These are phyloP conservation scores for Abscondita cerata DNA, from an alignment of 2,888 invertebrate species.

Conservation along the genomic window DNA sequence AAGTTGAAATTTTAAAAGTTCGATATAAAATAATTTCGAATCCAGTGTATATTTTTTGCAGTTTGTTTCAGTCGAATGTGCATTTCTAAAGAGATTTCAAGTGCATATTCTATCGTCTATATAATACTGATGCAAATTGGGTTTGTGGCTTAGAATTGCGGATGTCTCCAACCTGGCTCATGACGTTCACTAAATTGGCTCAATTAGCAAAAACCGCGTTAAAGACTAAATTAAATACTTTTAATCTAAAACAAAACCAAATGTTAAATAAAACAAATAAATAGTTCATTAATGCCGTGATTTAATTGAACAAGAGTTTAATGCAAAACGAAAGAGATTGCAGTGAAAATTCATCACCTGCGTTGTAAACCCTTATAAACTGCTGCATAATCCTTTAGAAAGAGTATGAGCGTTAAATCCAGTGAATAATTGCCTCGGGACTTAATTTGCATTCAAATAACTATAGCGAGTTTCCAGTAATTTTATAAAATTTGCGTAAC, in stretches of 20 bases:
- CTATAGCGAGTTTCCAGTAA: constrained; percentile 38
- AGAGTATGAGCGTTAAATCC: constrained; percentile 46
- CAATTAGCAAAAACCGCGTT: constrained; percentile 32
- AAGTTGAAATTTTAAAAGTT: constrained; percentile 3
- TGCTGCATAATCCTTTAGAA: constrained; percentile 42
- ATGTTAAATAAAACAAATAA: constrained; percentile 16
- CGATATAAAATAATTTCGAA: constrained; percentile 9
- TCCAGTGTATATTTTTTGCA: constrained; percentile 7
- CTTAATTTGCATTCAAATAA: constrained; percentile 47
- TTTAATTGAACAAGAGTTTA: constrained; percentile 8
- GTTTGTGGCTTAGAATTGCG: constrained; percentile 21
- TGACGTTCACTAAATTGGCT: constrained; percentile 33
- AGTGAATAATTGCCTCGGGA: constrained; percentile 45
- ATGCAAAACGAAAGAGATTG: constrained; percentile 17
- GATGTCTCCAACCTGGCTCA: constrained; percentile 29
- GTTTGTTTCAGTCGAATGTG: constrained; percentile 20
- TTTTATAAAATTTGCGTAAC: constrained; percentile 34
- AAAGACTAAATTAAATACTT: constrained; percentile 18
- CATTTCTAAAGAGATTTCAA: constrained; percentile 21
- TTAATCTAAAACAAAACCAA: constrained; percentile 16
- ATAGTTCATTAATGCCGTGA: neutral
- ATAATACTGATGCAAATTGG: constrained; percentile 30
- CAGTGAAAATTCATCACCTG: constrained; percentile 36
- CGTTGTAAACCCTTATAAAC: constrained; percentile 43
- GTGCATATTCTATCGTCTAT: constrained; percentile 26